phyloP scores from a whole-genome alignment of 1,140 invertebrate species.

The Chironomus tepperi region DNA sequence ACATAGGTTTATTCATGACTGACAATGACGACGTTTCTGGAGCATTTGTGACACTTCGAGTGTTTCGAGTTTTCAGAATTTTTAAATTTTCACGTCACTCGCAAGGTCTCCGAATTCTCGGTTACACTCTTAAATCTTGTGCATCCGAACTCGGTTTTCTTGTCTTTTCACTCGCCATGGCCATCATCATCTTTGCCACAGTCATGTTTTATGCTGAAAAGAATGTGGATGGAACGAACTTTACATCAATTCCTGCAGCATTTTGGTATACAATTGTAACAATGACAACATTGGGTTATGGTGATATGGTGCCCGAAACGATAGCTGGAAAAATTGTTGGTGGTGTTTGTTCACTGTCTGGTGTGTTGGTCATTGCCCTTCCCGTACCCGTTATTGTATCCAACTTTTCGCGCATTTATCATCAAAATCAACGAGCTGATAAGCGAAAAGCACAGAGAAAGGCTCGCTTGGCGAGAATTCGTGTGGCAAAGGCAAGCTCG shows the following conservation, averaged over 20 bases:
- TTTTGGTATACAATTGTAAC: conserved; percentile 99
- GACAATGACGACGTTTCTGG: conserved; percentile 99
- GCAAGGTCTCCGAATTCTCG: conserved; percentile 94
- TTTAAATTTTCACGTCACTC: conserved; percentile 99
- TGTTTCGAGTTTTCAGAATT: conserved; percentile 98
- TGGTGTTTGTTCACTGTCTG: conserved; percentile 95
- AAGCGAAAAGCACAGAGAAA: conserved; percentile 99
- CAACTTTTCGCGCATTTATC: conserved; percentile 99
- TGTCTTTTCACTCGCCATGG: conserved; percentile 98
- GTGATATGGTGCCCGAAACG: conserved; percentile 98
- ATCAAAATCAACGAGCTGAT: conserved; percentile 99
- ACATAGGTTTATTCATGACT: conserved; percentile 86
- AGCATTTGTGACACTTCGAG: conserved; percentile 96
- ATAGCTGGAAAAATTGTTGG: conserved; percentile 98
- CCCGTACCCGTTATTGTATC: conserved; percentile 99
- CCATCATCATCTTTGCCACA: conserved; percentile 99
- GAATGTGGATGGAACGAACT: conserved; percentile 89
- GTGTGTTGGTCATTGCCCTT: conserved; percentile 97
- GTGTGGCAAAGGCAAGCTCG: conserved; percentile 96
- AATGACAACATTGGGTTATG: conserved; percentile 98
- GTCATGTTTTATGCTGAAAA: conserved; percentile 99
- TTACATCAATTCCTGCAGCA: conserved; percentile 97
- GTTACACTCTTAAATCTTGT: conserved; percentile 98
- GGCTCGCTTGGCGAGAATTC: conserved; percentile 92
- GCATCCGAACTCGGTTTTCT: conserved; percentile 98